phyloP scores from a whole-genome alignment of 2,113 vertebrate genomes.

The Accipiter virgatus region DNA sequence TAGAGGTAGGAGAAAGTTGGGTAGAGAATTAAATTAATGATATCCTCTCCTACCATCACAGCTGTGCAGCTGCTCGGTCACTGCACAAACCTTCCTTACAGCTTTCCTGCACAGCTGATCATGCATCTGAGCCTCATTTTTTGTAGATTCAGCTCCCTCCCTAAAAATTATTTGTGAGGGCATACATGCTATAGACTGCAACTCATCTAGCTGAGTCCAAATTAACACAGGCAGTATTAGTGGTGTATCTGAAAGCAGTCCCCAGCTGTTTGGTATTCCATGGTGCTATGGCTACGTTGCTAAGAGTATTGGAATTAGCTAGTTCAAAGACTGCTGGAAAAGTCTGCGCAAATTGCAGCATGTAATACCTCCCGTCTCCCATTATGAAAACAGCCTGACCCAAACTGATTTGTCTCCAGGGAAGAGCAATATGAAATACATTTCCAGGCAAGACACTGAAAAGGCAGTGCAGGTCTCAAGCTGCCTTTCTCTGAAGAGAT shows the following conservation, averaged over 20 bases:
- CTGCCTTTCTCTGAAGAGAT: neutral
- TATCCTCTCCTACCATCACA: neutral
- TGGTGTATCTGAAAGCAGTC: neutral
- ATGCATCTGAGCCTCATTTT: neutral
- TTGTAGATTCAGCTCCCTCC: neutral
- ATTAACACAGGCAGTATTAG: neutral
- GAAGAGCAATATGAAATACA: neutral
- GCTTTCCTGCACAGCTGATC: neutral
- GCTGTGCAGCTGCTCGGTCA: neutral
- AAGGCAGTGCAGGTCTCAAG: neutral
- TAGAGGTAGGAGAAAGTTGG: no score
- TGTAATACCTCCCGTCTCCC: neutral
- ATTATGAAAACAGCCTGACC: neutral
- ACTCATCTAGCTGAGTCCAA: accelerated
- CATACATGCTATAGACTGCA: neutral
- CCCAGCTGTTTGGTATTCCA: neutral
- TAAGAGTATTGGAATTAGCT: neutral
- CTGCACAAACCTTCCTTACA: neutral
- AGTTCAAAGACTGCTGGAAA: neutral
- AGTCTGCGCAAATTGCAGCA: neutral
- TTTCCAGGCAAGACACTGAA: neutral
- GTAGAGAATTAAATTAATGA: neutral
- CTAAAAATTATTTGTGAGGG: neutral
- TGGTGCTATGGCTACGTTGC: neutral
- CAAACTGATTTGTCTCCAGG: neutral